Conservation (phyloP, 2,113 vertebrate genomes). For the Amazona vittata region DNA sequence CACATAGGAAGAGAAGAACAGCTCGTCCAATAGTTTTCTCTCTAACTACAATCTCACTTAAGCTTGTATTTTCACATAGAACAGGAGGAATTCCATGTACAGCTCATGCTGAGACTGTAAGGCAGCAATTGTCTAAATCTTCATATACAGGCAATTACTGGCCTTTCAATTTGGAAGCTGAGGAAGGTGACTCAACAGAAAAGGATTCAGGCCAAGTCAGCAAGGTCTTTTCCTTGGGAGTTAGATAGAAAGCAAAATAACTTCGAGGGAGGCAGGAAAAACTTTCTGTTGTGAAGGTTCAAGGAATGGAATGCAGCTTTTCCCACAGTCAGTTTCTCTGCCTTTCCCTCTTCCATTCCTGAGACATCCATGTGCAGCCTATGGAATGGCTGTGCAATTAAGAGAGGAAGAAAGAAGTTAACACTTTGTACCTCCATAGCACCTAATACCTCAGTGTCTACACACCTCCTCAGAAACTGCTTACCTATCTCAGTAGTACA, state of each 20-base stretch:
- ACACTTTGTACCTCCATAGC: not conserved
- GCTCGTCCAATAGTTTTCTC: not conserved
- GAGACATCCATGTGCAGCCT: not conserved
- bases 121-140: conserved; percentile 16
- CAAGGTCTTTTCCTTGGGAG: conserved; percentile 11
- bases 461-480: not conserved
- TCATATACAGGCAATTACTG: not conserved
- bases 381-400: not conserved
- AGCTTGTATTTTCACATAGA: not conserved
- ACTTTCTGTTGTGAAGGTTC: not conserved
- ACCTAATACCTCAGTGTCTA: not conserved
- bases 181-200: conserved; percentile 49
- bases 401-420: not conserved
- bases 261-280: not conserved
- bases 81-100: not conserved
- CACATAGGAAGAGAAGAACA: not conserved
- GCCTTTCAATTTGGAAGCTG: conserved; percentile 28
- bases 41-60: not conserved
- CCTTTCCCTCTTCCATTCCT: not conserved
- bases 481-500: accelerated
- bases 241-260: conserved; percentile 34
- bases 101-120: not conserved
- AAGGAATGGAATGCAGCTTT: not conserved
- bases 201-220: conserved; percentile 25
- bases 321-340: not conserved